These are phyloP conservation scores for Leistus spinibarbis DNA, from an alignment of 2,888 invertebrate species.

Conservation along the genomic window DNA sequence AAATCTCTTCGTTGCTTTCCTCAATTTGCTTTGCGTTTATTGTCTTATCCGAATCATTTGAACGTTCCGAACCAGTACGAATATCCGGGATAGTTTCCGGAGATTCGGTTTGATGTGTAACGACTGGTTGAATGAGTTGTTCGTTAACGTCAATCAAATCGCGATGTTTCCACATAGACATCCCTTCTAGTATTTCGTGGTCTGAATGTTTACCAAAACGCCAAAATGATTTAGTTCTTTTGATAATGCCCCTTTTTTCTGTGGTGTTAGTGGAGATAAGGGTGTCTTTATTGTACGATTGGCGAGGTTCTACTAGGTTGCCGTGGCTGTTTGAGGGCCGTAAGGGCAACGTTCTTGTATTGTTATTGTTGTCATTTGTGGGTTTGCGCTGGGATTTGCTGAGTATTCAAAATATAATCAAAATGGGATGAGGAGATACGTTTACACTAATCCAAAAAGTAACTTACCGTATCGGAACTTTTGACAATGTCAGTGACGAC, in stretches of 20 bases:
- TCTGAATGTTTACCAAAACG: slow-evolving; percentile 74
- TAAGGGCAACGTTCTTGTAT: slow-evolving; percentile 46
- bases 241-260: slow-evolving; percentile 72
- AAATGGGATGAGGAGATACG: slow-evolving; percentile 45
- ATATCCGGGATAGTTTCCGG: slow-evolving; percentile 22
- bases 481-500: slow-evolving; percentile 65
- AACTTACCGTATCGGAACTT: slow-evolving; percentile 62
- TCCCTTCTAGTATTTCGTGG: slow-evolving; percentile 81
- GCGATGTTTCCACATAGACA: slow-evolving; percentile 86
- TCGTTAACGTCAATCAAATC: slow-evolving; percentile 77
- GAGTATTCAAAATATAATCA: slow-evolving; percentile 41
- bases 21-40: slow-evolving; percentile 52
- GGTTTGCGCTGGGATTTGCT: slow-evolving; percentile 44
- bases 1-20: slow-evolving; percentile 39
- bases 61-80: slow-evolving; percentile 50
- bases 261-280: slow-evolving; percentile 57
- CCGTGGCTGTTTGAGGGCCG: slow-evolving; percentile 54
- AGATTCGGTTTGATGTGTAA: slow-evolving; percentile 50
- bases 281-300: slow-evolving; percentile 63
- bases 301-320: slow-evolving; percentile 53
- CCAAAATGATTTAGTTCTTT: slow-evolving; percentile 86
- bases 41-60: slow-evolving; percentile 56
- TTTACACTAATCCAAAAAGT: slow-evolving; percentile 37
- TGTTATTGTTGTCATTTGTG: slow-evolving; percentile 53
- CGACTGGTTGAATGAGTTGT: slow-evolving; percentile 47